Evolutionary conservation across 2,888 invertebrate genomes (phyloP), one percentile per base, ranked within the genome.

Genomic region (Gymnoscelis rufifasciata): DNA sequence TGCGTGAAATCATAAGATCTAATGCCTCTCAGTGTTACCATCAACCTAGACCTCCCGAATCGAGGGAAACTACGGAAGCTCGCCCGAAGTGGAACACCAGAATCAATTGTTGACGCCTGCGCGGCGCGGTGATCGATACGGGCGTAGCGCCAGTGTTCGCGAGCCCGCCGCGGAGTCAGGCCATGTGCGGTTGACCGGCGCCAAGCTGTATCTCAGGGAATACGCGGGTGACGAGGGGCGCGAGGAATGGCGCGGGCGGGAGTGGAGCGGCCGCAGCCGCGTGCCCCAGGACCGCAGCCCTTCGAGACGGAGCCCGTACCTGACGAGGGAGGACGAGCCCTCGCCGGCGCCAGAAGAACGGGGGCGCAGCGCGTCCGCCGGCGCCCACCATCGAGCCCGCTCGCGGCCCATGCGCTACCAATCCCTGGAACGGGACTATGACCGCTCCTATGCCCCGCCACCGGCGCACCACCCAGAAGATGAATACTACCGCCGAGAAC

Each of bases 221-320:
- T 87, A 87, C 81, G 84, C 81, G 73, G 90, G 19, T 19, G 19
- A 68, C 75, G 90, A 83, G 80, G 90, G 87, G 89, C 76, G 83
- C 84, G 67, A 83, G 73, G 83, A 88, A 56, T 89, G 89, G 74
- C 88, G 90, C 59, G 88, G 88, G 67, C 80, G 83, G 68, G 84
- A 88, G 57, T 87, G 88, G 80, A 77, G 76, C 62, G 66, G 65
- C 57, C 89, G 93, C 92, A 82, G 90, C 60, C 81, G 86, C 90
- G 73, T 95, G 89, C 95, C 95, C 78, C 95, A 95, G 80, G 95
- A 96, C 92, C 93, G 95, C 80, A 94, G 95, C 83, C 95, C 95
- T 80, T 94, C 95, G 72, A 91, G 95, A 78, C 94, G 95, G 89
- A 92, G 93, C 81, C 92, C 92, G 74, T 92, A 93, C 89, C 92